phyloP scores from a whole-genome alignment of 2,888 invertebrate species.

The Drosophila greeni region DNA sequence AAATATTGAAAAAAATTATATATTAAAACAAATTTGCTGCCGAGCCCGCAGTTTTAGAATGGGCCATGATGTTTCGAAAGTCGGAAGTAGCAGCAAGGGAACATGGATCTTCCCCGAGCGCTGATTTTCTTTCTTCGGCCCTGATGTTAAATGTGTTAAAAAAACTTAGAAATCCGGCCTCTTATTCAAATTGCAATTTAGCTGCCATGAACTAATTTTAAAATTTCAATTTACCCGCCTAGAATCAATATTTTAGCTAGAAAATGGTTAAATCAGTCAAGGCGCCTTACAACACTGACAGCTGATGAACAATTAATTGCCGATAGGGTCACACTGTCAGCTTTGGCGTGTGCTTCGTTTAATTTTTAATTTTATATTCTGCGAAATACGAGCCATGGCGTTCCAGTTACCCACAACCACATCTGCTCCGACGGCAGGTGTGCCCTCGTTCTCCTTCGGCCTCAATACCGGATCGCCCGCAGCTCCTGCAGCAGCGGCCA shows the following conservation, averaged over 20 bases:
- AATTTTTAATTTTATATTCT: conserved; percentile 9
- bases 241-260: background rate
- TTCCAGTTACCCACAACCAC: conserved; percentile 71
- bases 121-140: no score
- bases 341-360: conserved; percentile 8
- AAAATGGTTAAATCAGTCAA: background rate
- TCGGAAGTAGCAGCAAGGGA: no score
- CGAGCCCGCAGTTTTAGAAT: no score
- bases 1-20: no score
- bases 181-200: background rate
- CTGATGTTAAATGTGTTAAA: no score
- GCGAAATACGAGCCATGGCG: conserved; percentile 44
- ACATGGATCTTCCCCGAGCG: no score
- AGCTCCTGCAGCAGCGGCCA: conserved; percentile 38
- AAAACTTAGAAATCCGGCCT: no score
- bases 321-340: conserved; percentile 9
- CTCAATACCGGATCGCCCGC: conserved; percentile 48
- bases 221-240: background rate
- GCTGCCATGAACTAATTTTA: no score
- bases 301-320: conserved; percentile 11
- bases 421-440: conserved; percentile 31
- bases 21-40: no score
- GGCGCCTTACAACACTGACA: conserved; percentile 24
- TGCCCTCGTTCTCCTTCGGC: conserved; percentile 58
- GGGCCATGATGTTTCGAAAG: no score